A percentile compares a stretch with the other conserved stretches of the same genome.
Conservation (phyloP, 2,888 invertebrate genomes). For the Diabrotica balteata region DNA sequence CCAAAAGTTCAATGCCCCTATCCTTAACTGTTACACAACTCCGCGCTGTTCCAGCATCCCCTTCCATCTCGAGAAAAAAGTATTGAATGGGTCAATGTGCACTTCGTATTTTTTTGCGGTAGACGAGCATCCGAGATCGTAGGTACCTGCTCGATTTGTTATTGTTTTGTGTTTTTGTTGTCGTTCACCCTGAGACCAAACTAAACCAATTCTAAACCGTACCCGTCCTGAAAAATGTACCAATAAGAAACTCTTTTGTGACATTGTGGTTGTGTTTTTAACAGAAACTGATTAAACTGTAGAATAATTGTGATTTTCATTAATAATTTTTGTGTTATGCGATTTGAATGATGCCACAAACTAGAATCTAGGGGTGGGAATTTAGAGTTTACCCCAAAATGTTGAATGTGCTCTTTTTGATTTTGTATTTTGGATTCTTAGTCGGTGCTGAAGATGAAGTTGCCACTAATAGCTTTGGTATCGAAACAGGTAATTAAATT, state of each 20-base stretch:
- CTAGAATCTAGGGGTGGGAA: constrained; percentile 6
- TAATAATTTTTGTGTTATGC: constrained; percentile 5
- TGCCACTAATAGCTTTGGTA: constrained; percentile 10
- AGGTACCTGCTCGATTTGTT: constrained; percentile 26
- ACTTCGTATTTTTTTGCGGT: constrained; percentile 24
- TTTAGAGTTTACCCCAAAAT: constrained; percentile 4
- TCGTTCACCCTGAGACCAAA: constrained; percentile 7
- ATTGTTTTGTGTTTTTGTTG: constrained; percentile 24
- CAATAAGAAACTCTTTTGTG: constrained; percentile 10
- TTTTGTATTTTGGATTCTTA: constrained; percentile 11
- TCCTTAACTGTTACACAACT: constrained; percentile 1
- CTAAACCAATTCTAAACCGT: constrained; percentile 1
- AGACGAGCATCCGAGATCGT: constrained; percentile 14
- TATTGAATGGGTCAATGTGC: constrained; percentile 26
- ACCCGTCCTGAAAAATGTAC: constrained; percentile 14
- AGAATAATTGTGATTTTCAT: constrained; percentile 2
- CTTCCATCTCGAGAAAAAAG: constrained; percentile 7
- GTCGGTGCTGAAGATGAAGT: constrained; percentile 8
- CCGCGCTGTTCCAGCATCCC: not conserved
- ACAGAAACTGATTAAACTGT: not conserved
- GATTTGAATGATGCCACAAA: constrained; percentile 8
- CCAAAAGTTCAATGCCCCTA: constrained; percentile 2
- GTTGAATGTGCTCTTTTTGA: constrained; percentile 16
- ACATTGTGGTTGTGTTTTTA: constrained; percentile 2
- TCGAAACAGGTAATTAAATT: constrained; percentile 18